Base-by-base conservation (phyloP, 2,888 invertebrate genomes). In the Netelia inedita region DNA sequence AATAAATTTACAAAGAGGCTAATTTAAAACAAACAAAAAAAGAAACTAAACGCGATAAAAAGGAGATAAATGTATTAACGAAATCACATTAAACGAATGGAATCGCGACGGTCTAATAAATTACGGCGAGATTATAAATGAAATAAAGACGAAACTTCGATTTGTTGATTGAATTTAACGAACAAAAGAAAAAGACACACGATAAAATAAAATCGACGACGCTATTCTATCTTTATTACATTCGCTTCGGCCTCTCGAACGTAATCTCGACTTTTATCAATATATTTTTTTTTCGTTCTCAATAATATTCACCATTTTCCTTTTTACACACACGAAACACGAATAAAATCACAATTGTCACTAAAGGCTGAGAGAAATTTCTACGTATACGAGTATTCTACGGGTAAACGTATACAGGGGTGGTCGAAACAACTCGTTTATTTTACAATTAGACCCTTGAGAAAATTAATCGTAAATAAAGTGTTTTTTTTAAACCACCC, bases 81-180 rank as follows among this genome's bases (percentile, higher is more conserved):
- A 65, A 80, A 46, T 19, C 59, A 66, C 10, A 79, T 57, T 59
- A 57, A 79, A 41, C 55, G 46, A 73, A 73, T 53, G 6, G 46
- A 53, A 46, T 28, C 55, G 11, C 21, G 72, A 71, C 72, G 71
- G 65, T 72, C 71, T 79, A 73, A 79, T 72, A 72, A 73, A 72
- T 55, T 66, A 66, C 57, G 43, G 55, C 65, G 55, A n/a, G 57
- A 71, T 65, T 65, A 55, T 65, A 41, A 79, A 66, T 23, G 50
- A 61, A 19, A 55, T 55, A 55, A 9, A 63, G 41, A 79, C 35
- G 46, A 79, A 65, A 79, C 53, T 68, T 46, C 21, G 65, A 72
- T 35, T 72, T 65, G 63, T 72, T 79, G 53, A 63, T 79, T 79
- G 61, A 63, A 43, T 53, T 46, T 21, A 73, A 14, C 11, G 16